Evolutionary conservation across 1,140 invertebrate species (phyloP), one percentile per base, ranked within the genome.

Genomic region (Cydia splendana): DNA sequence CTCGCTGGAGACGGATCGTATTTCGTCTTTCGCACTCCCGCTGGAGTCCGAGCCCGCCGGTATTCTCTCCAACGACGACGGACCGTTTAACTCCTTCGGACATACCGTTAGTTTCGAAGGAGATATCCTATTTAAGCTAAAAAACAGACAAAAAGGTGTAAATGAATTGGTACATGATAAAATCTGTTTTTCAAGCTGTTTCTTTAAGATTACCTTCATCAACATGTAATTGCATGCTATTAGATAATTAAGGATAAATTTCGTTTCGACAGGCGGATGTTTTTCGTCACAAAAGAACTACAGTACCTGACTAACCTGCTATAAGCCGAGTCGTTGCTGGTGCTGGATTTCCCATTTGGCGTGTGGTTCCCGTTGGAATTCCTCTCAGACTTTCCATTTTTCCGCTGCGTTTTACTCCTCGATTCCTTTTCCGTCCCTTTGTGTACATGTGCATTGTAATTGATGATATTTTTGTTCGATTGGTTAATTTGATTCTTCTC

Each of bases 241-340:
- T 71, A 18, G 15, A 48, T 57, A 18, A 24, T 62, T 6, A 24
- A 62, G 18, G 3, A 18, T 18, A 20, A 57, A n/a, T 9, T 51
- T 51, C 12, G 45, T 1, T 48, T 48, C 45, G 12, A 13, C 45
- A 20, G 15, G 18, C 18, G 9, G 57, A 24, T 12, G 57, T 24
- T 24, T 24, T 62, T n/a, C 10, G n/a, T 62, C 57, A 62, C 57
- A 20, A 62, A 62, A 18, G 9, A 62, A 24, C 10, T 62, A 62
- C 57, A 18, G 92, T 92, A 92, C 87, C 90, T 92, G 88, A 93
- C 93, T 93, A 93, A 94, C 93, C 92, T 94, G 89, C 92, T 93
- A 91, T 94, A 94, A 78, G 93, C 93, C 65, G 93, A 94, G 81
- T 94, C 93, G 74, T 89, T 89, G 81, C 88, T 89, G 6, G 85